These are phyloP conservation scores for Trichonephila inaurata DNA, from an alignment of 1,140 invertebrate species.

Conservation along the genomic window DNA sequence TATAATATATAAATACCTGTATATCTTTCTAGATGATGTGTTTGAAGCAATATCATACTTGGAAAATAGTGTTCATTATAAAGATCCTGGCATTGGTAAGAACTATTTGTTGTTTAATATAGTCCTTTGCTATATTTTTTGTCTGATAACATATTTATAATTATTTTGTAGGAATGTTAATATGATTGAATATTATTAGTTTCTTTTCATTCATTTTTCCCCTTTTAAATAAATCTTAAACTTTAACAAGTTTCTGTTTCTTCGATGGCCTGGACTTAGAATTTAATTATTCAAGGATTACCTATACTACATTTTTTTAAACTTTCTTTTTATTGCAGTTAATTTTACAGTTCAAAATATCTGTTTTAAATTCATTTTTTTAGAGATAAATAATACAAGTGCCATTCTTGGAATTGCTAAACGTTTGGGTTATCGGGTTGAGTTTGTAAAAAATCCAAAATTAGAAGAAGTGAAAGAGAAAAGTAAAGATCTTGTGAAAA, in stretches of 20 bases:
- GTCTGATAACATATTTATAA: neutral
- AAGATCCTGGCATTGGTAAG: conserved; percentile 80
- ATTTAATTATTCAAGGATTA: no score
- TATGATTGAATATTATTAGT: neutral
- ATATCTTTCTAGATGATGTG: conserved; percentile 84
- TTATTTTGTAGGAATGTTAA: neutral
- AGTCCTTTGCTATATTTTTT: neutral
- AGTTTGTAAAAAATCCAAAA: conserved; percentile 64
- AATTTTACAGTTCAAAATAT: no score
- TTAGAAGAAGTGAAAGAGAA: neutral
- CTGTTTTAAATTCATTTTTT: neutral
- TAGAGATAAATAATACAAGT: conserved; percentile 47
- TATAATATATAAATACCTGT: neutral
- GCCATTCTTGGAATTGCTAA: conserved; percentile 47
- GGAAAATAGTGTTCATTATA: conserved; percentile 83
- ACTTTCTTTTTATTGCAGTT: no score
- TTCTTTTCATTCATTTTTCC: neutral
- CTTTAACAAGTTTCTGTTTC: neutral
- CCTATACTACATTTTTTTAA: no score
- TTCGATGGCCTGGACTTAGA: neutral
- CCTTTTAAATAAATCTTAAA: neutral
- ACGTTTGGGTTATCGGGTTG: conserved; percentile 57
- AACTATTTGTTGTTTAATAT: neutral
- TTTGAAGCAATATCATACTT: conserved; percentile 86
- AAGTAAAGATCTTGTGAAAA: conserved; percentile 25